Evolutionary conservation across 2,888 invertebrate species (phyloP), one percentile per base, ranked within the genome.

Genomic region (Zygogramma bicolorata): DNA sequence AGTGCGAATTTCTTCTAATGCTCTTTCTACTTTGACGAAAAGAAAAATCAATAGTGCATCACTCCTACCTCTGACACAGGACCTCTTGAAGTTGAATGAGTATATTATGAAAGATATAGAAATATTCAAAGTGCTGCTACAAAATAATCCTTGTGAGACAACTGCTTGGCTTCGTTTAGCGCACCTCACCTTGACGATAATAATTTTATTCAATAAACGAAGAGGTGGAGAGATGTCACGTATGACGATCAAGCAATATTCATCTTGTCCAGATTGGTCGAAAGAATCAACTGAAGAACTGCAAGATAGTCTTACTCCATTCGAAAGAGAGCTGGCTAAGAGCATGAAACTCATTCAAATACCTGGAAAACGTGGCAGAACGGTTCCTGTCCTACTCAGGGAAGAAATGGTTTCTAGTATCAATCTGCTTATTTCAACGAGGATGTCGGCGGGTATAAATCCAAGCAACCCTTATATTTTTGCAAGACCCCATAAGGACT

Each of bases 171-270:
- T 18, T 7, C 15, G 34, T 29, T 53, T 69, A 31, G 72, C 72
- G 22, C 1, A 57, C 8, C 7, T 65, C 1, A 38, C 29, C 22
- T 29, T 68, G 20, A 13, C 38, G 10, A 65, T 22, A 31, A 67
- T 76, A 13, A 70, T 76, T 38, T 27, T 75, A n/a, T 75, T 76
- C 42, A 74, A 75, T 49, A 71, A 76, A 70, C 67, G 72, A 31
- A 46, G 76, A 29, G 61, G 61, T 10, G 76, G 73, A 13, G 76
- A 76, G 57, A 57, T 72, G 10, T 59, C 76, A 0, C 57, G 40
- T 42, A 70, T 75, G 63, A 76, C 72, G 1, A n/a, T 75, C 15
- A 5, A 13, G 13, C 65, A 73, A 22, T 75, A 74, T 58, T 53
- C 68, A n/a, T 61, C 62, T 20, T 31, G 60, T 18, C 70, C 76